phyloP scores from a whole-genome alignment of 2,113 vertebrate species.

The Tragelaphus buxtoni region DNA sequence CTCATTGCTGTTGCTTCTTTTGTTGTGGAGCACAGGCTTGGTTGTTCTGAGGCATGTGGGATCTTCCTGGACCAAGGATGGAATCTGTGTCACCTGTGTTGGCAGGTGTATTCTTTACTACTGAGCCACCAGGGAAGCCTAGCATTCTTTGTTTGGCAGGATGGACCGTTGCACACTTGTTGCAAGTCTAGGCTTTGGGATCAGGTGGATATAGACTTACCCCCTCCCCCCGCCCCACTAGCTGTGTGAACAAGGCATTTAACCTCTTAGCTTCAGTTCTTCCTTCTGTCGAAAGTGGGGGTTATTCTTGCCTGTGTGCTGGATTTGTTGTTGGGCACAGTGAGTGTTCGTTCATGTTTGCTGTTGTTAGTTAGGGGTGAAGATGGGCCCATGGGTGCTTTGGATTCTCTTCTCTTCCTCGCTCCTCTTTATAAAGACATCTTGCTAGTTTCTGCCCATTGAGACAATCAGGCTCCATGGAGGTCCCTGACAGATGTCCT shows the following conservation, averaged over 20 bases:
- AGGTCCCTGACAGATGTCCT: slow-evolving; percentile 50
- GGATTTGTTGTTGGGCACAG: neutral
- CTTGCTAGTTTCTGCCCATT: slow-evolving; percentile 43
- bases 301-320: neutral
- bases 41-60: neutral
- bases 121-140: neutral
- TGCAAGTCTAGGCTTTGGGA: neutral
- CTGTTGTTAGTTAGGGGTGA: neutral
- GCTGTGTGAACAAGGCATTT: neutral
- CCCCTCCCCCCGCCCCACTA: fast-evolving
- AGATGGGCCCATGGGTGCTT: neutral
- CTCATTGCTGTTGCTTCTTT: neutral
- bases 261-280: neutral
- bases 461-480: slow-evolving; percentile 26
- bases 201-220: neutral
- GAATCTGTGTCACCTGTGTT: neutral
- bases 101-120: neutral
- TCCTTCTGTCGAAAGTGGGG: neutral
- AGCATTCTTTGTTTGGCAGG: neutral
- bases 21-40: neutral
- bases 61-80: neutral
- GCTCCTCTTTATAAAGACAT: neutral
- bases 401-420: neutral
- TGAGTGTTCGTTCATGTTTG: neutral
- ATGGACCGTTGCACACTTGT: fast-evolving